phyloP scores from a whole-genome alignment of 2,113 vertebrate species.

The Pelobates fuscus region DNA sequence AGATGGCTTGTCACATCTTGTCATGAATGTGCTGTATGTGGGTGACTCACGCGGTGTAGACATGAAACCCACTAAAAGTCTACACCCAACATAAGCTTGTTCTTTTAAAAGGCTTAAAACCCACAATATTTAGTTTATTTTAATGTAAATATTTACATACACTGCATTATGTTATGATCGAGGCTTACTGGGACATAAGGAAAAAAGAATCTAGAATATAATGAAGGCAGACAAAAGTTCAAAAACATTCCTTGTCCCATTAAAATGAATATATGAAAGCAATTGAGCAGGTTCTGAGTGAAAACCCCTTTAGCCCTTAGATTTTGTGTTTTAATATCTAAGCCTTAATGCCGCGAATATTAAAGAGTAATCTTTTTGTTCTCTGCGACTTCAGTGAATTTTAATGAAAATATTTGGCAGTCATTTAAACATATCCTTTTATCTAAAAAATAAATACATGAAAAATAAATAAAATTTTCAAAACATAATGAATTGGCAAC shows the following conservation, averaged over 20 bases:
- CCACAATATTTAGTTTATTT: neutral
- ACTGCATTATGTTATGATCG: too few species aligned
- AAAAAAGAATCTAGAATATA: too few species aligned
- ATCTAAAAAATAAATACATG: neutral
- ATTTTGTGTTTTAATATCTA: constrained; percentile 38
- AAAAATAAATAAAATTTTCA: neutral
- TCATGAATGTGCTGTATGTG: neutral
- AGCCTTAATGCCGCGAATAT: constrained; percentile 28
- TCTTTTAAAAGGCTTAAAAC: neutral
- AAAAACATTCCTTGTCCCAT: too few species aligned
- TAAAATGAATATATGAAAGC: neutral
- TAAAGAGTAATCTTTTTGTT: constrained; percentile 32
- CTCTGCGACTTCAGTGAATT: constrained; percentile 23
- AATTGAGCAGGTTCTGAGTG: too few species aligned
- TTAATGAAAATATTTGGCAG: constrained; percentile 33
- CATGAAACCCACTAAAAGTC: neutral
- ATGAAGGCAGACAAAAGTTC: too few species aligned
- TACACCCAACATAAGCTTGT: neutral
- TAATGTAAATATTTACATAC: too few species aligned
- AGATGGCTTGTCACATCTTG: constrained; percentile 22
- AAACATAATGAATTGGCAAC: constrained; percentile 4
- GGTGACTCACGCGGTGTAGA: neutral
- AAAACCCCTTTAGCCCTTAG: too few species aligned
- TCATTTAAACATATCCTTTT: constrained; percentile 19
- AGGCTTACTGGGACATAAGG: too few species aligned